phyloP scores from a whole-genome alignment of 2,888 invertebrate species.

The Osmoderma eremita region DNA sequence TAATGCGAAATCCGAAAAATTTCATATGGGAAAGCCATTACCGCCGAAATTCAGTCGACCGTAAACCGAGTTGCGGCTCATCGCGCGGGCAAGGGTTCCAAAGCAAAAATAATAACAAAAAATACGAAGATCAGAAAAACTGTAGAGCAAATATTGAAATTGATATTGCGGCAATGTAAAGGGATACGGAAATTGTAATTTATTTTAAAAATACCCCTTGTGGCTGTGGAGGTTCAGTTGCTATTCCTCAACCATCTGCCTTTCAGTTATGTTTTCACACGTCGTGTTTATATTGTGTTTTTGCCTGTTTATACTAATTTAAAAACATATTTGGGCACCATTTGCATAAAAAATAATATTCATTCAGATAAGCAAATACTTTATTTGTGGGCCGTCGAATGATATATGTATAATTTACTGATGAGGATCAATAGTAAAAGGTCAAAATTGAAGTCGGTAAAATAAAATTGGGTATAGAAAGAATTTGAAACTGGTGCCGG shows the following conservation, averaged over 20 bases:
- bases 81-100: slow-evolving; percentile 12
- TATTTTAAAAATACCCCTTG: slow-evolving; percentile 56
- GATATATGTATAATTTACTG: not conserved
- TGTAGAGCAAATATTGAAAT: slow-evolving; percentile 53
- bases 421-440: no score
- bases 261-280: slow-evolving; percentile 58
- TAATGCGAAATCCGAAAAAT: slow-evolving; percentile 46
- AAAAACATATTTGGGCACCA: slow-evolving; percentile 4
- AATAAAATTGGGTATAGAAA: no score
- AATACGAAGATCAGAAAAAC: slow-evolving; percentile 42
- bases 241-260: slow-evolving; percentile 56
- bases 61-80: slow-evolving; percentile 44
- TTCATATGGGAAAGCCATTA: slow-evolving; percentile 48
- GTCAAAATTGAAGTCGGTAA: no score
- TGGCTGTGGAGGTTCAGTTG: slow-evolving; percentile 51
- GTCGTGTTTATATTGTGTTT: slow-evolving; percentile 56
- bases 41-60: slow-evolving; percentile 47
- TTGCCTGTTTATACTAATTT: slow-evolving; percentile 29
- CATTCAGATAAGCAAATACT: no score
- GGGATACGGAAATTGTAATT: slow-evolving; percentile 53
- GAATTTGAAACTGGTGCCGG: no score
- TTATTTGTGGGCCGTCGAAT: not conserved
- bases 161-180: slow-evolving; percentile 52
- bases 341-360: slow-evolving; percentile 1
- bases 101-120: slow-evolving; percentile 40